Evolutionary conservation across 2,888 invertebrate genomes (phyloP).

Genomic region (Fabriciana adippe): DNA sequence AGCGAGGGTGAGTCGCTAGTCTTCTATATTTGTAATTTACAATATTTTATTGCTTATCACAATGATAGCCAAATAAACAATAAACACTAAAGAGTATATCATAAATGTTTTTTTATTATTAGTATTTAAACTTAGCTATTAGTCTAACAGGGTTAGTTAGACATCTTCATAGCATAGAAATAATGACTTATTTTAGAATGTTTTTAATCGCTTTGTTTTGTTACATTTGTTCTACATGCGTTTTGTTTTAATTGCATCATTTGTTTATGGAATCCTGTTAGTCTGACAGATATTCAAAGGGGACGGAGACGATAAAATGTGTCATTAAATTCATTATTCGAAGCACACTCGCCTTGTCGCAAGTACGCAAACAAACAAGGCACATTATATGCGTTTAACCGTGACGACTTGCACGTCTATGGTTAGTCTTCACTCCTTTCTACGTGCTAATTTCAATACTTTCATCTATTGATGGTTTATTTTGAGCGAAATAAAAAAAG

Average conservation of each 20-base stretch:
- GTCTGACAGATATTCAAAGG: constrained; percentile 18
- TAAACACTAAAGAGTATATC: too few species aligned
- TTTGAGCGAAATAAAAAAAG: too few species aligned
- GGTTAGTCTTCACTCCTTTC: background rate
- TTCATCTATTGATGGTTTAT: background rate
- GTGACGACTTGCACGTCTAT: constrained; percentile 15
- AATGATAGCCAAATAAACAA: too few species aligned
- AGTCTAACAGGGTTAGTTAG: too few species aligned
- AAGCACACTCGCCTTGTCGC: constrained; percentile 54
- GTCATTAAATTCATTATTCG: constrained; percentile 51
- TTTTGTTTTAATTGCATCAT: constrained; percentile 5
- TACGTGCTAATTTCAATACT: background rate
- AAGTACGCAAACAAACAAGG: constrained; percentile 51
- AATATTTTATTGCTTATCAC: too few species aligned
- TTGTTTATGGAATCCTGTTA: constrained; percentile 4
- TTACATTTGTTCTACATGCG: background rate
- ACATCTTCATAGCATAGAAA: too few species aligned
- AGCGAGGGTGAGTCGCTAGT: too few species aligned
- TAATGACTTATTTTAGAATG: background rate
- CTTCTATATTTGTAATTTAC: too few species aligned
- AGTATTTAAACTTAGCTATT: too few species aligned
- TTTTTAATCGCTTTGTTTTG: background rate
- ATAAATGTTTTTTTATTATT: too few species aligned
- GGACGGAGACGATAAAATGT: constrained; percentile 33
- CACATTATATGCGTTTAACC: constrained; percentile 28